Percentiles rank a stretch among this genome's conserved stretches.
phyloP scores from a whole-genome alignment of 2,888 invertebrate genomes.

The Augiades crinisus region DNA sequence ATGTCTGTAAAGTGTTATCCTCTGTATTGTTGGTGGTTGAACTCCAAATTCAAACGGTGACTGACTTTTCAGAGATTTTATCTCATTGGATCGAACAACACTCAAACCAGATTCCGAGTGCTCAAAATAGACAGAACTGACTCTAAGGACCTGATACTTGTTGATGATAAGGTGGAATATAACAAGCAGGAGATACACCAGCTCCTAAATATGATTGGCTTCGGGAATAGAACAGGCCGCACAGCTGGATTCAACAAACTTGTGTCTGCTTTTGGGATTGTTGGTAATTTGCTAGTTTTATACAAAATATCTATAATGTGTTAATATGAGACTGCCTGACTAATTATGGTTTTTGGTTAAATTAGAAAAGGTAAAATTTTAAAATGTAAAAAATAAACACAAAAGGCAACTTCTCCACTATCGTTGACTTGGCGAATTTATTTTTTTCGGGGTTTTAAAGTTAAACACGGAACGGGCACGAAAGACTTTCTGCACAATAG shows the following conservation, averaged over 20 bases:
- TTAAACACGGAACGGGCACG: no score
- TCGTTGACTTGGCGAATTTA: no score
- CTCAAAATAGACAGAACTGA: slow-evolving; percentile 96
- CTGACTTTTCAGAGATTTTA: slow-evolving; percentile 90
- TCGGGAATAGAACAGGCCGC: slow-evolving; percentile 78
- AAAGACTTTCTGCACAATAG: no score
- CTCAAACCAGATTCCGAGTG: slow-evolving; percentile 94
- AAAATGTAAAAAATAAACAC: no score
- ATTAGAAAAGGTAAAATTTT: no score
- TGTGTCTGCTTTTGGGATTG: slow-evolving; percentile 96
- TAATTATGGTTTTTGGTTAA: no score
- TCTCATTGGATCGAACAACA: slow-evolving; percentile 97
- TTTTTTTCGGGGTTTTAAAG: no score
- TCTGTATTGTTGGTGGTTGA: no score
- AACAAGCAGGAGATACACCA: slow-evolving; percentile 92
- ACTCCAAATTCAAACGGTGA: no score
- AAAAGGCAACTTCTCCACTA: no score
- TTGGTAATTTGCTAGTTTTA: slow-evolving; percentile 80
- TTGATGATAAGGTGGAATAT: slow-evolving; percentile 96
- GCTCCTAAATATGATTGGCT: slow-evolving; percentile 86
- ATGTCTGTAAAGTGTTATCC: no score
- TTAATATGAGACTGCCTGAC: no score
- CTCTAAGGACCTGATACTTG: slow-evolving; percentile 88
- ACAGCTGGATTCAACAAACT: slow-evolving; percentile 85
- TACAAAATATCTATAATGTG: background rate